Percentiles rank a stretch among this genome's conserved stretches.
Conservation (phyloP, 2,888 invertebrate species). For the Acrobasis suavella region DNA sequence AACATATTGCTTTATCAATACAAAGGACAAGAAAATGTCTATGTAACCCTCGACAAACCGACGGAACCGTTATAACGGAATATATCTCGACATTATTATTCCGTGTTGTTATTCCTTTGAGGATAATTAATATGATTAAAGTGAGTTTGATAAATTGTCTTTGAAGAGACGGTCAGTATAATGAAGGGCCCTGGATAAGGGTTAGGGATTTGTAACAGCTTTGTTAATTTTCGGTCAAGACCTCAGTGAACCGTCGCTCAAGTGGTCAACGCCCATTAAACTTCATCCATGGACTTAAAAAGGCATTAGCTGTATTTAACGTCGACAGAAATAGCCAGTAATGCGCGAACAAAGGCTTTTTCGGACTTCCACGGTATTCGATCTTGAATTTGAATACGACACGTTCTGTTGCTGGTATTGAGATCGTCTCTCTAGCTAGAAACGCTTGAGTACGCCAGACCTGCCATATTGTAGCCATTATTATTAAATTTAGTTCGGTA, state of each 20-base stretch:
- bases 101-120: background rate
- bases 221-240: slow-evolving; percentile 17
- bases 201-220: slow-evolving; percentile 13
- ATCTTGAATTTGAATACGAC: no score
- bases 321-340: background rate
- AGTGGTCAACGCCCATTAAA: slow-evolving; percentile 4
- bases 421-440: no score
- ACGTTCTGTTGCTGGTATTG: no score
- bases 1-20: no score
- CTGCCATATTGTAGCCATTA: no score
- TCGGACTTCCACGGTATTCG: no score
- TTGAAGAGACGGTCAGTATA: slow-evolving; percentile 20
- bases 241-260: background rate
- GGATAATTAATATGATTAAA: background rate
- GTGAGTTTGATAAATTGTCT: slow-evolving; percentile 5
- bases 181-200: slow-evolving; percentile 16
- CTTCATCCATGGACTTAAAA: background rate
- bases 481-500: no score
- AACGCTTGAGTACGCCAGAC: no score
- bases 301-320: background rate
- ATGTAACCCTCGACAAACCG: background rate
- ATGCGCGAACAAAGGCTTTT: no score
- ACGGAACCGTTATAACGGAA: background rate
- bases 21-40: no score
- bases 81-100: background rate